Percentiles rank a stretch among this genome's conserved stretches.
phyloP scores from a whole-genome alignment of 2,888 invertebrate genomes.

The Hedychridium roseum region DNA sequence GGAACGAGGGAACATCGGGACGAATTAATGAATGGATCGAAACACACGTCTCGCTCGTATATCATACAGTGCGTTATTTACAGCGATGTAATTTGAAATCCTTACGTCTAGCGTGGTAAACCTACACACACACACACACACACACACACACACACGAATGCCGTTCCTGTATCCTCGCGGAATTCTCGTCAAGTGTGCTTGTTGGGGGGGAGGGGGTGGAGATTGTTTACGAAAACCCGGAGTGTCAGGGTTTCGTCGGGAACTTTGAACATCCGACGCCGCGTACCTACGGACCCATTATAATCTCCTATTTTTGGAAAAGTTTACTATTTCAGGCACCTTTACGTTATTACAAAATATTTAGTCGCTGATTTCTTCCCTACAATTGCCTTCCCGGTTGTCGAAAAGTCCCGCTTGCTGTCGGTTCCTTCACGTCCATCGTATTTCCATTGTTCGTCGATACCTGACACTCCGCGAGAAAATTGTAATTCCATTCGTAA shows the following conservation, averaged over 20 bases:
- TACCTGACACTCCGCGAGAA: constrained; percentile 31
- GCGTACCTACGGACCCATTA: too few species aligned
- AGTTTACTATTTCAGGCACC: constrained; percentile 22
- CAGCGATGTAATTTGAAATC: constrained; percentile 32
- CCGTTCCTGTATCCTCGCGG: constrained; percentile 13
- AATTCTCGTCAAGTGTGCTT: constrained; percentile 11
- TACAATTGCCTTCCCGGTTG: not conserved
- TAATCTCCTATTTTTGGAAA: too few species aligned
- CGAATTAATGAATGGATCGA: too few species aligned
- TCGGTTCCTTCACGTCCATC: not conserved
- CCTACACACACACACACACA: not conserved
- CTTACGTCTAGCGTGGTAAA: constrained; percentile 24
- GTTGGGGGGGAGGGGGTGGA: constrained; percentile 15
- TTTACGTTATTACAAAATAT: constrained; percentile 14
- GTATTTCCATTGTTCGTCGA: constrained; percentile 6
- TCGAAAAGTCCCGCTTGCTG: not conserved
- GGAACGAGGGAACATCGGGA: too few species aligned
- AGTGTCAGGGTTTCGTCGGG: constrained; percentile 27
- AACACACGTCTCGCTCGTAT: too few species aligned
- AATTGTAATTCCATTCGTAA: constrained; percentile 23
- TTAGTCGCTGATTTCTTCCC: not conserved
- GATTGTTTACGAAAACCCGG: constrained; percentile 12
- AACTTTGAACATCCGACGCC: not conserved
- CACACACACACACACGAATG: constrained; percentile 26
- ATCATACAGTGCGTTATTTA: constrained; percentile 32